phyloP scores from a whole-genome alignment of 2,113 vertebrate genomes.

The Ameiurus melas region DNA sequence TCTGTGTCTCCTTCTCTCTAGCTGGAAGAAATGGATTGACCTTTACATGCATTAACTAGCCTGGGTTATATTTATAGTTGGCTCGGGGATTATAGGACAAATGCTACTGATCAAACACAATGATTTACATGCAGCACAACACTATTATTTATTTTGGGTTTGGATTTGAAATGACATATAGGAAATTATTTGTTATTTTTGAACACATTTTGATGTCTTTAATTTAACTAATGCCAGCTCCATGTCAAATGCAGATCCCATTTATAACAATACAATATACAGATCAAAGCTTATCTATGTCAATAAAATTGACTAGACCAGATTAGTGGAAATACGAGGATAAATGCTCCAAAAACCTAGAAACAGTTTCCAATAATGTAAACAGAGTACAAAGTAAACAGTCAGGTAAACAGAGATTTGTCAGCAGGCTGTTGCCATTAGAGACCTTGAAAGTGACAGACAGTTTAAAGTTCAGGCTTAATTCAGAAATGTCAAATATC shows the following conservation, averaged over 20 bases:
- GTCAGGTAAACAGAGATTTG: background rate
- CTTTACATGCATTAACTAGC: conserved; percentile 50
- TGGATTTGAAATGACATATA: background rate
- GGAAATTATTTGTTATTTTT: background rate
- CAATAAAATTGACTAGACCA: background rate
- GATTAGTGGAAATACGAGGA: background rate
- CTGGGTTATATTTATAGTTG: conserved; percentile 52
- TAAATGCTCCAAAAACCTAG: background rate
- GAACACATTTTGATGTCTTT: background rate
- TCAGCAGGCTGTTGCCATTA: background rate
- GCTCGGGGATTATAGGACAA: conserved; percentile 41
- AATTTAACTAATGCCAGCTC: background rate
- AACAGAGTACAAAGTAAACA: background rate
- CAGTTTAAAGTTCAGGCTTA: background rate
- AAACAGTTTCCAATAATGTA: background rate
- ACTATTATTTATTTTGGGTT: background rate
- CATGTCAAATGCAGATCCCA: background rate
- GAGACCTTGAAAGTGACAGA: background rate
- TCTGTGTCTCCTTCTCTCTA: conserved; percentile 18
- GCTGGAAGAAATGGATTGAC: conserved; percentile 53
- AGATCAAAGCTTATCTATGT: background rate
- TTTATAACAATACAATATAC: background rate
- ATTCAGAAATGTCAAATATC: background rate
- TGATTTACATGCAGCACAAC: conserved; percentile 12
- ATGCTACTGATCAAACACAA: conserved; percentile 27